These are phyloP conservation scores for Odocoileus virginianus DNA, from an alignment of 2,113 vertebrate species.

Conservation along the genomic window DNA sequence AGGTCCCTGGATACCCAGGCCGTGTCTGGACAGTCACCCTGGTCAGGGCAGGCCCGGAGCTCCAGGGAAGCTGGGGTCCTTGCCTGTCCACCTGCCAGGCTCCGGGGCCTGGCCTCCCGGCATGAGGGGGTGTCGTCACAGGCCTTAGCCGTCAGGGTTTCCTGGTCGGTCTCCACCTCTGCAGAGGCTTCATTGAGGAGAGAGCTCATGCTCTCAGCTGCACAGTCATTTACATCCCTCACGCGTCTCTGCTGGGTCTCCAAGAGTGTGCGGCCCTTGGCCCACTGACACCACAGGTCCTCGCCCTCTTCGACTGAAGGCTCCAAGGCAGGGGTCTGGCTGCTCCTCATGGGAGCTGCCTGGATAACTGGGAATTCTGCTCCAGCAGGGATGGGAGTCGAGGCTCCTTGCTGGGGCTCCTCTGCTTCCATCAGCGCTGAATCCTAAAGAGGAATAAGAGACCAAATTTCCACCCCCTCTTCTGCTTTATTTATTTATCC, in stretches of 20 bases:
- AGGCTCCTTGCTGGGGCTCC: conserved; percentile 49
- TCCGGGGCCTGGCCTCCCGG: background rate
- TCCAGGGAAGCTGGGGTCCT: background rate
- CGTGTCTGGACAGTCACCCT: background rate
- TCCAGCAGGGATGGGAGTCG: background rate
- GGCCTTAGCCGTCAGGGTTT: background rate
- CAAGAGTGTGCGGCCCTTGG: background rate
- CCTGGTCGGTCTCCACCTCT: background rate
- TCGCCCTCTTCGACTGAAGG: conserved; percentile 45
- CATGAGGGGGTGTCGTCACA: background rate
- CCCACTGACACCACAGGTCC: background rate
- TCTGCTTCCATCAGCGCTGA: conserved; percentile 78
- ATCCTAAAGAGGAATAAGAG: conserved; percentile 62
- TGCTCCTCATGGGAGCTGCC: conserved; percentile 41
- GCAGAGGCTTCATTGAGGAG: background rate
- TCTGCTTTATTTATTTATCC: background rate
- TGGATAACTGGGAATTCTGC: conserved; percentile 28
- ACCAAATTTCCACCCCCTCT: background rate
- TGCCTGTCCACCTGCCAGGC: background rate
- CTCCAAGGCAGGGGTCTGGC: background rate
- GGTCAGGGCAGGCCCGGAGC: background rate
- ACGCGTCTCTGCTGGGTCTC: background rate
- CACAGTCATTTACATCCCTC: background rate
- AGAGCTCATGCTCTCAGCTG: background rate
- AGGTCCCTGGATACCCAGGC: background rate